Conservation (phyloP, 1,140 invertebrate genomes). For the Dryas iulia region DNA sequence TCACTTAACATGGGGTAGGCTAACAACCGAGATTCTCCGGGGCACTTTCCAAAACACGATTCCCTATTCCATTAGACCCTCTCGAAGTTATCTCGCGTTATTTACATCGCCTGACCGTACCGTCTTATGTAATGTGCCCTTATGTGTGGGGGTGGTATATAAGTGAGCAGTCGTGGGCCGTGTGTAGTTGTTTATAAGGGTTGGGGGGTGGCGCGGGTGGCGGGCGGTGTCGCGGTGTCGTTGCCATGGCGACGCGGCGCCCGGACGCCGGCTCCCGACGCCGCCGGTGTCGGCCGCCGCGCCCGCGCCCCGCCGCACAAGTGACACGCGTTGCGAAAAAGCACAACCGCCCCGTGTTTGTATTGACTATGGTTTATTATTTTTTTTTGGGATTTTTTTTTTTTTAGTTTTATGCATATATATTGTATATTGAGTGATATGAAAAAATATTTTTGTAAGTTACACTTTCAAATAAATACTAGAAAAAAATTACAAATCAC, state of each 20-base stretch:
- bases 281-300: slow-evolving; percentile 83
- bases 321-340: slow-evolving; percentile 78
- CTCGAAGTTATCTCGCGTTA: slow-evolving; percentile 77
- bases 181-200: slow-evolving; percentile 54
- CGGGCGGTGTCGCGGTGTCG: slow-evolving; percentile 79
- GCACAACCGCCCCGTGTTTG: slow-evolving; percentile 68
- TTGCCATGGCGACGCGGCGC: slow-evolving; percentile 81
- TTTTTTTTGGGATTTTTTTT: slow-evolving; percentile 6
- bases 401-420: too few relatives aligned
- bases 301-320: slow-evolving; percentile 80
- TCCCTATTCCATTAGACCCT: slow-evolving; percentile 78
- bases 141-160: slow-evolving; percentile 64
- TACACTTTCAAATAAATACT: too few relatives aligned
- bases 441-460: too few relatives aligned
- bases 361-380: slow-evolving; percentile 26
- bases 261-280: slow-evolving; percentile 79
- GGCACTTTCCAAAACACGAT: slow-evolving; percentile 78
- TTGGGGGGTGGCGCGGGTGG: slow-evolving; percentile 36
- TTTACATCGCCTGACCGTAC: slow-evolving; percentile 78
- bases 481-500: too few relatives aligned
- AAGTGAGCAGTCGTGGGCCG: slow-evolving; percentile 59
- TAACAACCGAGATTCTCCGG: slow-evolving; percentile 73
- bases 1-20: slow-evolving; percentile 66
- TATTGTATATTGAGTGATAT: too few relatives aligned
- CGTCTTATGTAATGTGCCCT: slow-evolving; percentile 69